Conservation (phyloP, 2,888 invertebrate genomes). For the Phrixothrix hirtus region DNA sequence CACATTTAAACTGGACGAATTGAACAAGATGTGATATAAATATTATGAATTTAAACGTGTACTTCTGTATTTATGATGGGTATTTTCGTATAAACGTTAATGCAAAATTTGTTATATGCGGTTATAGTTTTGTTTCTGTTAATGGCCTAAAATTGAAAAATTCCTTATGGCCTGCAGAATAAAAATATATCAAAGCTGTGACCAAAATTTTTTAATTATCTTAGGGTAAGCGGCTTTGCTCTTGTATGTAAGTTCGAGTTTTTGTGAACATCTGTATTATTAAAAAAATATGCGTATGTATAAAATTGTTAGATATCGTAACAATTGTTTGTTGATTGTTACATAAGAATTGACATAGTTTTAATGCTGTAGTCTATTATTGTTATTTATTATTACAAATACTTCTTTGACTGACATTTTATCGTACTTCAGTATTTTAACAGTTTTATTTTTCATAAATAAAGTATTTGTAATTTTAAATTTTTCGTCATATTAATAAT, state of each 20-base stretch:
- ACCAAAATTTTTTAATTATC: constrained; percentile 27
- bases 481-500: constrained; percentile 19
- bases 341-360: constrained; percentile 29
- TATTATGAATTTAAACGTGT: constrained; percentile 16
- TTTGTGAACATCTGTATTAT: constrained; percentile 27
- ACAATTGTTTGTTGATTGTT: constrained; percentile 31
- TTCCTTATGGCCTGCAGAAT: constrained; percentile 19
- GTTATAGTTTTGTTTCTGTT: constrained; percentile 10
- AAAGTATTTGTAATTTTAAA: constrained; percentile 26
- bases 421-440: constrained; percentile 24
- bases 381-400: constrained; percentile 32
- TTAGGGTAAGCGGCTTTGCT: constrained; percentile 23
- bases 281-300: constrained; percentile 25
- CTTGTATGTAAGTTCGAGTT: constrained; percentile 25
- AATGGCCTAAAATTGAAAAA: constrained; percentile 12
- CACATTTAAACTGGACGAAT: constrained; percentile 11
- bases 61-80: constrained; percentile 8
- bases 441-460: constrained; percentile 5
- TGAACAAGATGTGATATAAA: constrained; percentile 30
- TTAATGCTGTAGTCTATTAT: constrained; percentile 32
- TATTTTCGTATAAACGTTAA: constrained; percentile 3
- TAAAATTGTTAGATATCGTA: constrained; percentile 32
- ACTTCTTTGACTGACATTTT: constrained; percentile 14
- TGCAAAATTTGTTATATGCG: constrained; percentile 6
- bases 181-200: constrained; percentile 27